Conservation (phyloP, 2,888 invertebrate genomes). For the Chrysotoxum bicinctum region DNA sequence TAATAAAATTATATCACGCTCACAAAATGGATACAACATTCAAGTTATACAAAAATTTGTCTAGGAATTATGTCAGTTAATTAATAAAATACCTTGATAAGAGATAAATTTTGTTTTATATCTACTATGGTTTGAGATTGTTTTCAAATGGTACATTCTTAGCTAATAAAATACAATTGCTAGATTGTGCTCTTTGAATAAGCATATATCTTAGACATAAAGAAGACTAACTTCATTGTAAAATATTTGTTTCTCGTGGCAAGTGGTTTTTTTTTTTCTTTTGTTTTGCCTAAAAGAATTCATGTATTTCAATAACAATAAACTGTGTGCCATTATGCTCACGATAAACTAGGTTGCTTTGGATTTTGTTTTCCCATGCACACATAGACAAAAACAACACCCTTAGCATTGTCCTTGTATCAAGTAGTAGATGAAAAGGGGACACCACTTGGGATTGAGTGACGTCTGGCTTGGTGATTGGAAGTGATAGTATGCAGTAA, state of each 20-base stretch:
- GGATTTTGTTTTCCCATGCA: conserved; percentile 11
- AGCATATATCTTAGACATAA: neutral
- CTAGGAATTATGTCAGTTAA: neutral
- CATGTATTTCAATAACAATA: conserved; percentile 41
- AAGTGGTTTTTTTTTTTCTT: neutral
- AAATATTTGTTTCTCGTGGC: neutral
- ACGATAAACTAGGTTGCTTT: conserved; percentile 38
- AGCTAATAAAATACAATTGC: neutral
- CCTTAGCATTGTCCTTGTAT: conserved; percentile 61
- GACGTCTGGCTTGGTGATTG: conserved; percentile 37
- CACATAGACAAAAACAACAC: conserved; percentile 14
- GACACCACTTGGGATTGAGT: conserved; percentile 48
- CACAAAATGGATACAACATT: neutral
- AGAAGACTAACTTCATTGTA: neutral
- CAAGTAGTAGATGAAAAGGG: conserved; percentile 48
- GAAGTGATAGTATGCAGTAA: neutral
- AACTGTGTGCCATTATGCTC: conserved; percentile 35
- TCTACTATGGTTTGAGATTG: neutral
- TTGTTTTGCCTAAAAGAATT: neutral
- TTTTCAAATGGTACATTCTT: neutral
- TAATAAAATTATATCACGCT: no score
- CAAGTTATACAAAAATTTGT: neutral
- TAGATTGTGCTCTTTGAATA: neutral
- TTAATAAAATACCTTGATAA: neutral
- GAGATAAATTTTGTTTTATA: neutral